These are phyloP conservation scores for Phallusia fumigata DNA, from an alignment of 23 tunicate species.

Conservation along the genomic window DNA sequence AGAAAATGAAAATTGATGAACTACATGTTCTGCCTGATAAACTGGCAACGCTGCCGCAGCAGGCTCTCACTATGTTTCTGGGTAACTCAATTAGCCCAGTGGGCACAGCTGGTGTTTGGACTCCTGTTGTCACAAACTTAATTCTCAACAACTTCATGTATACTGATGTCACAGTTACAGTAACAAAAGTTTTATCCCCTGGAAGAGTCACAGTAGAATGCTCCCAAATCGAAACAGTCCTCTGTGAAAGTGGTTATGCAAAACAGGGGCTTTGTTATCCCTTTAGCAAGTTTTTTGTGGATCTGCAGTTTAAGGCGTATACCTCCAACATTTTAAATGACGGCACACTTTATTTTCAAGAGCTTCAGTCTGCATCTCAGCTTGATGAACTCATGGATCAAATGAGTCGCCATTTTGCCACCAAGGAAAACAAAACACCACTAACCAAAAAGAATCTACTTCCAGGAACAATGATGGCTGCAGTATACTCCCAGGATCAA, in stretches of 20 bases:
- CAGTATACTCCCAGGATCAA: conserved; percentile 38
- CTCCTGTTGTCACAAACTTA: conserved; percentile 25
- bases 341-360: conserved; percentile 32
- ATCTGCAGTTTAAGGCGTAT: conserved; percentile 17
- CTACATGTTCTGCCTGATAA: conserved; percentile 21
- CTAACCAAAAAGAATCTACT: neutral
- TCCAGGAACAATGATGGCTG: conserved; percentile 37
- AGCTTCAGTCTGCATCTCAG: conserved; percentile 15
- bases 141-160: conserved; percentile 29
- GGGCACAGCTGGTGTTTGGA: conserved; percentile 55
- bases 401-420: conserved; percentile 4
- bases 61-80: conserved; percentile 22
- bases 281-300: conserved; percentile 7
- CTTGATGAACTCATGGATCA: conserved; percentile 27
- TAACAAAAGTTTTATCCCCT: neutral
- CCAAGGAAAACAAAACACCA: neutral
- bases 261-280: conserved; percentile 12
- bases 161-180: conserved; percentile 37
- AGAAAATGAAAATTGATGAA: conserved; percentile 21
- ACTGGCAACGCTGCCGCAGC: conserved; percentile 22
- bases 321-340: conserved; percentile 2
- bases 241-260: conserved; percentile 33
- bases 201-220: conserved; percentile 10
- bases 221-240: conserved; percentile 1
- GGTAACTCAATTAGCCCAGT: conserved; percentile 20